Base-by-base conservation (phyloP, 2,797 vertebrate genomes). In the Catharus ustulatus region DNA sequence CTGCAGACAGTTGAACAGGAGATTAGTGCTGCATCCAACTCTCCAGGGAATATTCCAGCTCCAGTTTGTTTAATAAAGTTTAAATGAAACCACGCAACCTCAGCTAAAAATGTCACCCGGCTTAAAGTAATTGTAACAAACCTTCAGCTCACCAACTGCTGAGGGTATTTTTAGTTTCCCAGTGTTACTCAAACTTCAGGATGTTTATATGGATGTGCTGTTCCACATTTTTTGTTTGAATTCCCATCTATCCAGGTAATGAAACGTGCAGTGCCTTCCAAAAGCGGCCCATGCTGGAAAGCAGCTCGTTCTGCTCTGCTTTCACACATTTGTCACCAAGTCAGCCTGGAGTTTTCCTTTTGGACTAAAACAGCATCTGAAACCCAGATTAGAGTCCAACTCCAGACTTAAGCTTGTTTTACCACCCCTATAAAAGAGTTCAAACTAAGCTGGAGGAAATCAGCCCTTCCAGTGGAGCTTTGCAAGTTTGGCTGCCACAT, bases 1-100 rank as follows among this genome's bases (percentile, higher is more conserved):
- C 81, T 84, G 43, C 72, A 84, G 74, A 59, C 66, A 79, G 54
- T 58, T 91, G 42, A 92, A 69, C 75, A 52, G 76, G 76, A 89
- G 84, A 94, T 93, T 54, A 94, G 73, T 42, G 63, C 79, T 75
- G 79, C 68, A 54, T 90, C 86, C 90, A 91, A 1, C 61, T 84
- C 95, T 49, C 76, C 75, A 42, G 84, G 92, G 96, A 97, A 94
- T 32, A 58, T 24, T 15, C 1, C 1, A 94, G 79, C 92, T 89
- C 82, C 68, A 81, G 55, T 87, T 86, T 94, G 94, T 94, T 96
- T 94, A 96, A 97, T 95, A 90, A 96, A 85, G 94, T 91, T 94
- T 94, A 95, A 96, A 90, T 93, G 84, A 96, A 95, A 93, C 51
- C 46, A 46, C 11, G 20, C 84, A 81, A 84, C 73, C 94, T 91